phyloP scores from a whole-genome alignment of 1,140 invertebrate species.

The Chironomus striatipennis region DNA sequence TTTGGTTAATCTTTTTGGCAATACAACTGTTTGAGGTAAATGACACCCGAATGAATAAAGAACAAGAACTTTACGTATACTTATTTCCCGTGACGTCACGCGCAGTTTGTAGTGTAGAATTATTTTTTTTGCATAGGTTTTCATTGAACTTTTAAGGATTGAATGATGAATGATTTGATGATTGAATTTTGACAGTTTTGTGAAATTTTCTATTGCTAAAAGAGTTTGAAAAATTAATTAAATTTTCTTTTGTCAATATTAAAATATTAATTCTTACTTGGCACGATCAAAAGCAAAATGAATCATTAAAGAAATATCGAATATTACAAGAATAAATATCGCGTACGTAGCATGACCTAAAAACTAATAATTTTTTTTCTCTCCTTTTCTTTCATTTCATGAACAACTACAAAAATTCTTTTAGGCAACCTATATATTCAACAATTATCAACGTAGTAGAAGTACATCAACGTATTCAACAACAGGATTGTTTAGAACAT shows the following conservation, averaged over 20 bases:
- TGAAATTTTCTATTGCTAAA: too few species aligned
- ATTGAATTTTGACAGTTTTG: too few species aligned
- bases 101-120: not conserved
- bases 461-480: conserved; percentile 2
- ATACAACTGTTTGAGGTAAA: conserved; percentile 6
- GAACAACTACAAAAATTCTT: not conserved
- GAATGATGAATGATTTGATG: too few species aligned
- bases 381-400: not conserved
- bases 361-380: not conserved
- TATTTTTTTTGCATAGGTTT: too few species aligned
- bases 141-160: too few species aligned
- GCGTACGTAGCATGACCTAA: conserved; percentile 1
- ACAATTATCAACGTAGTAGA: not conserved
- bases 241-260: too few species aligned
- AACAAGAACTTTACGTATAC: not conserved
- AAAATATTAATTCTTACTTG: too few species aligned
- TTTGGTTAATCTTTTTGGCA: not conserved
- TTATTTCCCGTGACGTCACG: not conserved
- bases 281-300: too few species aligned
- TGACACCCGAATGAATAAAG: not conserved
- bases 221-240: too few species aligned
- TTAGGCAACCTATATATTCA: conserved; percentile 21
- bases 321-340: not conserved
- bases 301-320: too few species aligned
- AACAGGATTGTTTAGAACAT: not conserved